Evolutionary conservation across 2,113 vertebrate genomes (phyloP), one percentile per base, ranked within the genome.

Genomic region (Corythaeola cristata): DNA sequence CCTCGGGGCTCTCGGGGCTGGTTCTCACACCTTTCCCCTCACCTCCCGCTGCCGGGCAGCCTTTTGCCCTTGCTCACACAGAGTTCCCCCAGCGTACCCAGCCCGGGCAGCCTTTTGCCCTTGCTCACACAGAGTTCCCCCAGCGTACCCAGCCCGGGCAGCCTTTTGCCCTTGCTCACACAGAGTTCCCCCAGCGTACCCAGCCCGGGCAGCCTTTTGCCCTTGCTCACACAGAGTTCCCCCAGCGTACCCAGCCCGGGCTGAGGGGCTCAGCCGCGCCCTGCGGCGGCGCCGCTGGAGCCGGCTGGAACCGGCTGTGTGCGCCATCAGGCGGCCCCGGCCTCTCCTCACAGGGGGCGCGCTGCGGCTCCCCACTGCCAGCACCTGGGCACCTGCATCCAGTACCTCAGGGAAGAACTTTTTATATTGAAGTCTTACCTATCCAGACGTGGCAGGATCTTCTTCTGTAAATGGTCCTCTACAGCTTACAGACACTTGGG

Each of bases 1-100:
- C 15, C 30, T 58, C 0, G 0, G 30, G 41, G 19, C 37, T 79
- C 6, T 0, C 20, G 37, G 35, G 27, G 5, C 14, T 67, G 45
- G 6, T 72, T 47, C 37, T 49, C 35, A 9, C 4, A 32, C 0
- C 2, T 6, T 37, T 41, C 59, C 66, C 24, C 80, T 60, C 60
- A 12, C 24, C 7, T 15, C 4, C 33, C 1, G 0, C 19, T 45
- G 32, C 27, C 0, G 0, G 12, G 7, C 24, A 33, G 49, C 0
- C 1, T 30, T 81, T 76, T 50, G 5, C 50, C 64, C n/a, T 41
- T 47, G 41, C 39, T n/a, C 3, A n/a, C 1, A 6, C 8, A 9
- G 18, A n/a, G 10, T 20, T 50, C 55, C 22, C 16, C 35, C 3
- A 5, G 17, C 8, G 15, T 3, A 5, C 23, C 24, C 2, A 0